Evolutionary conservation across 2,113 vertebrate species (phyloP).

Genomic region (Rutilus rutilus): DNA sequence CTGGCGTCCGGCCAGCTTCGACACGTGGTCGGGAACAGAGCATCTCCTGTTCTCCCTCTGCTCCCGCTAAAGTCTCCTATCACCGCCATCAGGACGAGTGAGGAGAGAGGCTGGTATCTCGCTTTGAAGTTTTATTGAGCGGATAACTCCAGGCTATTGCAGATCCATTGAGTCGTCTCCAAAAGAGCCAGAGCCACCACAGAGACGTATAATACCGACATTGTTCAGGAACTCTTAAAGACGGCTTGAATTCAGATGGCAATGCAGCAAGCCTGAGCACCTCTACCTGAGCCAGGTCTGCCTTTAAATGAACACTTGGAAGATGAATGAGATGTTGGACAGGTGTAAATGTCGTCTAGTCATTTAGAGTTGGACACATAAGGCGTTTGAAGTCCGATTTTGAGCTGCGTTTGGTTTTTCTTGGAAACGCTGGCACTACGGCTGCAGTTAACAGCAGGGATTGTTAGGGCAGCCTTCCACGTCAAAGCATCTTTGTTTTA

Average conservation of each 20-base stretch:
- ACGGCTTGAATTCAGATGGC: neutral
- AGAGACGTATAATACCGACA: neutral
- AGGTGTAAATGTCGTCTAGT: neutral
- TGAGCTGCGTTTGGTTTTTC: neutral
- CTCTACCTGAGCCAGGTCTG: neutral
- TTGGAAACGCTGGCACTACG: neutral
- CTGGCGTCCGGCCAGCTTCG: conserved; percentile 12
- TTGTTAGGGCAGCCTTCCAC: neutral
- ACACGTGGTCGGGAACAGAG: conserved; percentile 51
- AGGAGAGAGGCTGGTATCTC: conserved; percentile 65
- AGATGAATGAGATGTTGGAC: neutral
- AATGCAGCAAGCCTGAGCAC: conserved; percentile 1
- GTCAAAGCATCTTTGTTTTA: conserved; percentile 14
- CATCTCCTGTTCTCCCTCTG: conserved; percentile 50
- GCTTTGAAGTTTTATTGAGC: conserved; percentile 74
- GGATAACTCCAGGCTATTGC: conserved; percentile 67
- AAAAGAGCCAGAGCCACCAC: conserved; percentile 54
- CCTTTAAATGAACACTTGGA: neutral
- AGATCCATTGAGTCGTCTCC: conserved; percentile 61
- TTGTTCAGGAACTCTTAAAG: conserved; percentile 19
- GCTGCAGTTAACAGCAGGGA: conserved; percentile 7
- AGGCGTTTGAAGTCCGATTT: neutral
- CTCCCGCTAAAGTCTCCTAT: conserved; percentile 30
- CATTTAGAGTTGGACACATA: neutral
- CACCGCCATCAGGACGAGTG: conserved; percentile 57